Conservation (phyloP, 2,113 vertebrate genomes). For the Prietella phreatophila region DNA sequence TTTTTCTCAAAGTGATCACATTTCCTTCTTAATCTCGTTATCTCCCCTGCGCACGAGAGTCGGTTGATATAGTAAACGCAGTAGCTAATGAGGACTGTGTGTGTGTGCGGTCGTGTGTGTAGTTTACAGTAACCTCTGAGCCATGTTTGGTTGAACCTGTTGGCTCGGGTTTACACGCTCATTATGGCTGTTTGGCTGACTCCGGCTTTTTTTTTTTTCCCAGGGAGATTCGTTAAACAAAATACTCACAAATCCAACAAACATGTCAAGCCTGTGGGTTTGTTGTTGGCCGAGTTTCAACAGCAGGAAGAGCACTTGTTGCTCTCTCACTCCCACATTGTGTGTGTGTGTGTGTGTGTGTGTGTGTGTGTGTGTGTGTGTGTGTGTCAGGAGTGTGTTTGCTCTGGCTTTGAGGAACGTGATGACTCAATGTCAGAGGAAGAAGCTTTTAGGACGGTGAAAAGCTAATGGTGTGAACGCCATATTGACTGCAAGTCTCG, state of each 20-base stretch:
- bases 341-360: slow-evolving; percentile 20
- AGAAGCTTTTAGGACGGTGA: slow-evolving; percentile 27
- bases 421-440: slow-evolving; percentile 32
- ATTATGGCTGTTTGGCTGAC: slow-evolving; percentile 42
- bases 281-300: slow-evolving; percentile 49
- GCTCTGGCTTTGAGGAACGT: slow-evolving; percentile 35
- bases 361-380: slow-evolving; percentile 14
- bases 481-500: slow-evolving; percentile 33
- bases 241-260: slow-evolving; percentile 51
- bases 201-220: slow-evolving; percentile 26
- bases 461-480: slow-evolving; percentile 37
- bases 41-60: slow-evolving; percentile 1
- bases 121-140: slow-evolving; percentile 29
- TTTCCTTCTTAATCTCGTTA: slow-evolving; percentile 39
- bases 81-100: slow-evolving; percentile 39
- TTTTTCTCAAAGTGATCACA: slow-evolving; percentile 1
- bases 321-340: slow-evolving; percentile 36
- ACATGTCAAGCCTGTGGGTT: slow-evolving; percentile 47
- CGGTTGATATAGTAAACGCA: slow-evolving; percentile 20
- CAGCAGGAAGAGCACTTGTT: slow-evolving; percentile 41
- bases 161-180: slow-evolving; percentile 36
- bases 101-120: background rate
- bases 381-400: slow-evolving; percentile 15
- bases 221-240: slow-evolving; percentile 54
- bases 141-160: slow-evolving; percentile 49